Evolutionary conservation across 2,797 vertebrate genomes (phyloP).

Genomic region (Pagetopsis macropterus): DNA sequence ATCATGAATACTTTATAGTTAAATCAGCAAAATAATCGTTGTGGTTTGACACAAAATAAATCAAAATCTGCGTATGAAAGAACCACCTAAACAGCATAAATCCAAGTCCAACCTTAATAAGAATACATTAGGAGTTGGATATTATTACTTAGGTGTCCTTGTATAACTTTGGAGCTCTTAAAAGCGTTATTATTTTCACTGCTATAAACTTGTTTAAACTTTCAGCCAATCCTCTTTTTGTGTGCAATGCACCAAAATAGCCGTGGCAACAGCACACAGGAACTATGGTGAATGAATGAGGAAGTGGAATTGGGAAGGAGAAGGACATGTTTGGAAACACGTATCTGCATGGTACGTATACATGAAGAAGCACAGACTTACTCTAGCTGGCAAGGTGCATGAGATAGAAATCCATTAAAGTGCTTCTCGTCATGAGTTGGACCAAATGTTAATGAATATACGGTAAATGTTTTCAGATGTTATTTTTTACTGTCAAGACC

Average conservation of each 20-base stretch:
- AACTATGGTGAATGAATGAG: slow-evolving; percentile 62
- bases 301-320: slow-evolving; percentile 69
- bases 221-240: slow-evolving; percentile 38
- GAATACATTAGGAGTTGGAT: neutral
- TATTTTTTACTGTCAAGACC: slow-evolving; percentile 71
- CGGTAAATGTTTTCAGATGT: slow-evolving; percentile 73
- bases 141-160: neutral
- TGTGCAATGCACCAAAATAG: slow-evolving; percentile 42
- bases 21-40: slow-evolving; percentile 1
- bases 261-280: slow-evolving; percentile 38
- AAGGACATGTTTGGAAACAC: slow-evolving; percentile 55
- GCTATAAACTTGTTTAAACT: slow-evolving; percentile 14
- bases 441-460: slow-evolving; percentile 64
- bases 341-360: neutral
- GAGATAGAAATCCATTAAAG: slow-evolving; percentile 57
- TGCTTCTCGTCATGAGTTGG: slow-evolving; percentile 66
- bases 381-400: slow-evolving; percentile 48
- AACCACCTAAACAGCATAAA: slow-evolving; percentile 10
- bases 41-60: neutral
- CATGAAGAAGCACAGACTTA: slow-evolving; percentile 8
- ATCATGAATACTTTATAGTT: neutral
- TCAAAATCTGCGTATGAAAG: neutral
- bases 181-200: neutral
- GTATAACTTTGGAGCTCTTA: slow-evolving; percentile 2
- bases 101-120: neutral